A percentile compares a stretch with the other conserved stretches of the same genome.
These are phyloP conservation scores for Muntiacus muntjak DNA, from an alignment of 2,113 vertebrate genomes.

Conservation along the genomic window DNA sequence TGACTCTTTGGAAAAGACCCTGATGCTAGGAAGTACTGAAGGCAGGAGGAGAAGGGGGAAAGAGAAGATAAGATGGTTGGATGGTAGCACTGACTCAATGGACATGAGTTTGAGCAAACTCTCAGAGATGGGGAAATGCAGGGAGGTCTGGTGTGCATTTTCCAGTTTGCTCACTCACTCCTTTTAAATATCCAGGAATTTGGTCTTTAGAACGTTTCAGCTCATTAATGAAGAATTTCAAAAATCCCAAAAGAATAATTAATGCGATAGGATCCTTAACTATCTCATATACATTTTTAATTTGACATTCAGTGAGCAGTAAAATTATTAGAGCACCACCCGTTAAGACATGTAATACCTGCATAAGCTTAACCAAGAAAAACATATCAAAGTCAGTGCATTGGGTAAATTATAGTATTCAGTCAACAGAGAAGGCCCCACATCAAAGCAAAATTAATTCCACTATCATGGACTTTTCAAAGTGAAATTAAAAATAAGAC, in stretches of 20 bases:
- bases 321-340: constrained; percentile 58
- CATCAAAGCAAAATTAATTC: constrained; percentile 74
- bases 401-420: constrained; percentile 32
- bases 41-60: neutral
- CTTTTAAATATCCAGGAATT: constrained; percentile 71
- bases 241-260: constrained; percentile 76
- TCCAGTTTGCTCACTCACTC: constrained; percentile 42
- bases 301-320: constrained; percentile 74
- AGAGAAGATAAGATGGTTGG: neutral
- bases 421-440: constrained; percentile 30
- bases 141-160: neutral
- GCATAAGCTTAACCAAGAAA: constrained; percentile 51
- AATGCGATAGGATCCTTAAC: constrained; percentile 59
- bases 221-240: constrained; percentile 76
- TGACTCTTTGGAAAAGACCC: neutral
- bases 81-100: neutral
- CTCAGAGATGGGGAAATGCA: neutral
- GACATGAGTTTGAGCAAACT: neutral
- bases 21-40: neutral
- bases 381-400: neutral
- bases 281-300: constrained; percentile 66
- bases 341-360: constrained; percentile 48
- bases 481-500: constrained; percentile 59
- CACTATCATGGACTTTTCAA: constrained; percentile 36
- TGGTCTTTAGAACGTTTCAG: constrained; percentile 65